phyloP scores from a whole-genome alignment of 2,888 invertebrate species.

The Drosophila fulvimacula region DNA sequence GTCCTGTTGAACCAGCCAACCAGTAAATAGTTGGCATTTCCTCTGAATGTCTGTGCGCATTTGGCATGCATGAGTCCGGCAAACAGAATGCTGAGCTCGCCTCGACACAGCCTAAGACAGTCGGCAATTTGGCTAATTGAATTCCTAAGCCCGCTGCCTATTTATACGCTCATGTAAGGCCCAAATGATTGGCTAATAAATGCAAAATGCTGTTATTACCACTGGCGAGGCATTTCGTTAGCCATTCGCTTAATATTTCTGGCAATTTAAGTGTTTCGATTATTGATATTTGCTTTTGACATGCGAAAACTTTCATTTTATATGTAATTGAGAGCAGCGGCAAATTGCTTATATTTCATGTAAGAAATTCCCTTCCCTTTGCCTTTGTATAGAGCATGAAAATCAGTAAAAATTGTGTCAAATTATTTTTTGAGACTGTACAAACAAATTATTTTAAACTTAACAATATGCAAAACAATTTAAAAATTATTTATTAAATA shows the following conservation, averaged over 20 bases:
- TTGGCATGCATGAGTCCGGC: constrained; percentile 30
- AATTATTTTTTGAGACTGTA: too few species aligned
- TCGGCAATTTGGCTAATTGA: constrained; percentile 70
- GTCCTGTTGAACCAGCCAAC: constrained; percentile 12
- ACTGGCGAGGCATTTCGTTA: constrained; percentile 3
- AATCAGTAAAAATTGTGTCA: neutral
- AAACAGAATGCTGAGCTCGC: constrained; percentile 12
- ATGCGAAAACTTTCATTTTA: constrained; percentile 1
- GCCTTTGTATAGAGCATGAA: neutral
- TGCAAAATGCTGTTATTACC: constrained; percentile 15
- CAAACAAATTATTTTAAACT: neutral
- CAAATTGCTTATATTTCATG: neutral
- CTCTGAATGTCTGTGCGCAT: constrained; percentile 17
- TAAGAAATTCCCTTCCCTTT: neutral
- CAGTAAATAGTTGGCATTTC: constrained; percentile 44
- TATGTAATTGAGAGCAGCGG: neutral
- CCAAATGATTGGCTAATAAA: constrained; percentile 19
- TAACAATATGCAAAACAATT: neutral
- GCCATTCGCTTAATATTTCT: neutral
- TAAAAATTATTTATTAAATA: neutral
- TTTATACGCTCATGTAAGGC: constrained; percentile 20
- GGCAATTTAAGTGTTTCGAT: neutral
- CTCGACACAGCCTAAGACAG: constrained; percentile 11
- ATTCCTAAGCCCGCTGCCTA: constrained; percentile 48
- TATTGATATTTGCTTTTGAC: neutral